Percentiles rank a stretch among this genome's conserved stretches.
These are phyloP conservation scores for Allolobophora icterica DNA, from an alignment of 2,888 invertebrate species.

Conservation along the genomic window DNA sequence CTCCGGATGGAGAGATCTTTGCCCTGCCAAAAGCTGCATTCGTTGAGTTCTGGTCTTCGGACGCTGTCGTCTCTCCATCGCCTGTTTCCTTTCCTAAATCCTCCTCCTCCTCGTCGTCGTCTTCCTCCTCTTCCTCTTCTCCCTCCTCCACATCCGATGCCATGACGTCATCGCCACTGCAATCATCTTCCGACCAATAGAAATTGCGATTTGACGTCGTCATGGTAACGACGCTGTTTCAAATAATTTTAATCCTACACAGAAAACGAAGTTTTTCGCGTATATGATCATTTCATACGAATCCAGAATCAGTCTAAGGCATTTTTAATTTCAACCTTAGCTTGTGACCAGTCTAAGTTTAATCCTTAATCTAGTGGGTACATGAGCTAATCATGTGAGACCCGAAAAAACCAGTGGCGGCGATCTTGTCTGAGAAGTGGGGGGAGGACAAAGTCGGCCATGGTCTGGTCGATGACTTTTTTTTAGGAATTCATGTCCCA, in stretches of 20 bases:
- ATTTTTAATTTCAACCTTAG: no score
- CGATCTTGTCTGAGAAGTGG: no score
- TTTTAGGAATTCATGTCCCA: no score
- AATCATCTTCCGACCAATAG: constrained; percentile 25
- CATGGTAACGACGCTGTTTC: neutral
- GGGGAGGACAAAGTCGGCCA: no score
- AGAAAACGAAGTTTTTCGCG: neutral
- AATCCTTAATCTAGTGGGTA: no score
- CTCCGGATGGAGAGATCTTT: neutral
- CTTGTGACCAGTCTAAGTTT: no score
- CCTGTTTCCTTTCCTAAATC: neutral
- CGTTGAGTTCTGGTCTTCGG: neutral
- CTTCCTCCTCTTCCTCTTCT: neutral
- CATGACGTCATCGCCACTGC: neutral
- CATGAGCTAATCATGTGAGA: no score
- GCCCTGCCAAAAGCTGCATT: neutral
- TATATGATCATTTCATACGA: neutral
- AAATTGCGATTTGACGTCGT: neutral
- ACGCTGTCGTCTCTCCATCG: neutral
- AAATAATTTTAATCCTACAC: neutral
- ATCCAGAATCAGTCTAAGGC: no score
- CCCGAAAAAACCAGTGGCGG: no score
- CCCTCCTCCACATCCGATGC: neutral
- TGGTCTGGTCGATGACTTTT: no score
- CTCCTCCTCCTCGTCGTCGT: neutral